A percentile compares a stretch with the other conserved stretches of the same genome.
Conservation (phyloP, 2,113 vertebrate genomes). For the Aegotheles bennettii region DNA sequence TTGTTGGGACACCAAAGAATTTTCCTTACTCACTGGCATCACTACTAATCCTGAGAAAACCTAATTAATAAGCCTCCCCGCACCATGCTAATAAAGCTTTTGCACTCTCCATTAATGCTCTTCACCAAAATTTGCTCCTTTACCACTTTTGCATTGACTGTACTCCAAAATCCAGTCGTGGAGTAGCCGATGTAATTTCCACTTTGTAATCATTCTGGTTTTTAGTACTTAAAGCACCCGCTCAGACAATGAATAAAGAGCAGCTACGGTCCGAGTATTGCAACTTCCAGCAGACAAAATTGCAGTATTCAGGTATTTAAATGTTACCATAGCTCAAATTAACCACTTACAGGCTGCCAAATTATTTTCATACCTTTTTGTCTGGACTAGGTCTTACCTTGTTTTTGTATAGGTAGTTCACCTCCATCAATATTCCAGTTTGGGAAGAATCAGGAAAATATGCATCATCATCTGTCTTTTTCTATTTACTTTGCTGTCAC, state of each 20-base stretch:
- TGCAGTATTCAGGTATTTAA: background rate
- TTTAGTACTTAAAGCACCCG: background rate
- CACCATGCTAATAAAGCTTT: background rate
- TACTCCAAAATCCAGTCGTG: background rate
- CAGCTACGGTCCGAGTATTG: background rate
- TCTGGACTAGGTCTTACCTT: background rate
- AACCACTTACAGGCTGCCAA: background rate
- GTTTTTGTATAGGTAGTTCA: too few relatives aligned
- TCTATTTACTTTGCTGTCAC: fast-evolving
- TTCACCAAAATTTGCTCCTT: background rate
- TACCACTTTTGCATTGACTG: background rate
- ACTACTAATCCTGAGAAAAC: background rate
- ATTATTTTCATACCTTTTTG: background rate
- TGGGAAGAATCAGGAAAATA: background rate
- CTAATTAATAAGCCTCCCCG: background rate
- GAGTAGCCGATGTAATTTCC: background rate
- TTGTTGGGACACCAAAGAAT: background rate
- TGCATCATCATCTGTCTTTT: background rate
- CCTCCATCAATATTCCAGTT: background rate
- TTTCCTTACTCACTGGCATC: fast-evolving
- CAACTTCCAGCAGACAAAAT: background rate
- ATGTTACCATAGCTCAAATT: background rate
- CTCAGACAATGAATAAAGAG: background rate
- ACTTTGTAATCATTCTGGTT: background rate
- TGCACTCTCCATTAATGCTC: background rate